Evolutionary conservation across 2,797 vertebrate species (phyloP).

Genomic region (Strix occidentalis): DNA sequence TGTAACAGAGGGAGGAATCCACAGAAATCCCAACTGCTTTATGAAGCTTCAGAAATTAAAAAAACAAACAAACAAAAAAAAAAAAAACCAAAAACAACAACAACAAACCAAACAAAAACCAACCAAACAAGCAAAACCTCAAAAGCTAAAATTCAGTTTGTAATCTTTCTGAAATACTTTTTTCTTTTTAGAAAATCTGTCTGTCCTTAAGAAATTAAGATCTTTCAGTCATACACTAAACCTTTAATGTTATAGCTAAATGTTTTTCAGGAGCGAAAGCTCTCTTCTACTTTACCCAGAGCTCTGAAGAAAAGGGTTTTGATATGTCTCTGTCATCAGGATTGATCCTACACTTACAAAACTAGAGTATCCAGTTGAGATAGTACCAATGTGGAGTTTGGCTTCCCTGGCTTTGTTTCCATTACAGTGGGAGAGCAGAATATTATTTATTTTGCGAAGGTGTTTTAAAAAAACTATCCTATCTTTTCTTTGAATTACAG

Average conservation of each 20-base stretch:
- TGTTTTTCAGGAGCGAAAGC: not conserved
- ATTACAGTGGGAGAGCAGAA: not conserved
- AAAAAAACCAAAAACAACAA: not conserved
- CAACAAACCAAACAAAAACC: not conserved
- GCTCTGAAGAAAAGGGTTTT: not conserved
- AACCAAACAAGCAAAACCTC: accelerated
- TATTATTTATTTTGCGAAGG: not conserved
- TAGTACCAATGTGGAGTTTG: not conserved
- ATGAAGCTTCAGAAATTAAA: not conserved
- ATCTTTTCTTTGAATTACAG: not conserved
- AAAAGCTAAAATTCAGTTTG: not conserved
- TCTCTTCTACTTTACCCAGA: not conserved
- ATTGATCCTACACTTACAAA: not conserved
- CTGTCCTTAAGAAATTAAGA: not conserved
- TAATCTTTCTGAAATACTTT: not conserved
- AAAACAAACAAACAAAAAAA: too few species aligned
- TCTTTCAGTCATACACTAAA: not conserved
- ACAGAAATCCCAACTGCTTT: not conserved
- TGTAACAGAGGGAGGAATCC: not conserved
- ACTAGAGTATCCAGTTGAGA: not conserved
- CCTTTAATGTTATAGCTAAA: not conserved
- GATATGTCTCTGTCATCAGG: not conserved
- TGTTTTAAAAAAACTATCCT: slow-evolving; percentile 6
- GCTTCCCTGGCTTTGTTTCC: not conserved
- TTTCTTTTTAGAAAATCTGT: not conserved